Evolutionary conservation across 2,113 vertebrate species (phyloP), one percentile per base, ranked within the genome.

Genomic region (Regulus satrapa): DNA sequence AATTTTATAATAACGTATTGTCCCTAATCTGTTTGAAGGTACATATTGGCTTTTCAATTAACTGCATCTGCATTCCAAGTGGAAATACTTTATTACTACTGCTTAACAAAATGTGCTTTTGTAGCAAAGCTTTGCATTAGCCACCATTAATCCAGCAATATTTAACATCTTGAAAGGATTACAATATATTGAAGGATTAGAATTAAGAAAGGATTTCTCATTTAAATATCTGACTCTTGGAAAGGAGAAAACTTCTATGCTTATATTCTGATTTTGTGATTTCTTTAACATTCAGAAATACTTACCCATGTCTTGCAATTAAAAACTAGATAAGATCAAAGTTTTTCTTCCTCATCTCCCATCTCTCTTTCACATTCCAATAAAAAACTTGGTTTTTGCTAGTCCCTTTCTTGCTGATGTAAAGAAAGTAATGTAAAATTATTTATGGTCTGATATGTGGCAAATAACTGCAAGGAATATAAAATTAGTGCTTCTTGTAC

Each of bases 181-280:
- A 83, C 10, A 89, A 23, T 80, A 46, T 18, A 46, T 59, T 74
- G 43, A 59, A 93, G 80, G 25, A 83, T 58, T 40, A 94, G 58
- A 96, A 97, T 80, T 82, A 86, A 82, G 29, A 76, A 12, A 85
- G 21, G 23, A 88, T 95, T 96, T 96, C 64, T 95, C 41, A 77
- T 62, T 90, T 91, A 75, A 82, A 86, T 66, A 69, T 76, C 34
- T 24, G 2, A 61, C 43, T 52, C 29, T 43, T 25, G 36, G 21
- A 45, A 67, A 86, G 9, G 13, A 32, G 23, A 67, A 94, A 93
- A 81, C 4, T 46, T 15, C 8, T 41, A 12, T 23, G 2, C 4
- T 78, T 74, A 34, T 46, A 6, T 41, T 67, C 32, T 48, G 24
- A 59, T 61, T 61, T 72, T 64, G 23, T 64, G 46, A 64, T 62